Evolutionary conservation across 2,113 vertebrate genomes (phyloP).

Genomic region (Labeo catla): DNA sequence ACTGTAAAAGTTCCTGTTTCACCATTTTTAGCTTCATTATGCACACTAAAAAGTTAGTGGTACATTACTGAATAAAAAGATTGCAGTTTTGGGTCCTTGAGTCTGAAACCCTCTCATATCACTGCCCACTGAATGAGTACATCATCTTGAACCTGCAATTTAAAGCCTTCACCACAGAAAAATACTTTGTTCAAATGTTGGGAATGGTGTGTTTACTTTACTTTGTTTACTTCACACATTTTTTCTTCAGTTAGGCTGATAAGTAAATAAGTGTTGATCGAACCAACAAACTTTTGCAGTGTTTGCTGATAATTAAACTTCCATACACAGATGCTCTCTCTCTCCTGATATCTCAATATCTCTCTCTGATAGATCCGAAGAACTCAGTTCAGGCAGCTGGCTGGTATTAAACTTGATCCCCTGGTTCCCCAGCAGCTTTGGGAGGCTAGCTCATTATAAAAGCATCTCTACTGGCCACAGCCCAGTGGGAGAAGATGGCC

Average conservation of each 20-base stretch:
- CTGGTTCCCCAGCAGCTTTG: conserved; percentile 72
- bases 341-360: not conserved
- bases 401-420: conserved; percentile 79
- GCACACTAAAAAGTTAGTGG: too few species aligned
- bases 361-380: not conserved
- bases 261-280: not conserved
- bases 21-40: too few species aligned
- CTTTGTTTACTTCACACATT: too few species aligned
- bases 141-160: not conserved
- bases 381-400: conserved; percentile 72
- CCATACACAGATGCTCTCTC: not conserved
- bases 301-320: not conserved
- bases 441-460: conserved; percentile 78
- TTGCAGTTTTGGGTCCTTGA: not conserved
- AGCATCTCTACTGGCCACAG: conserved; percentile 70
- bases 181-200: not conserved
- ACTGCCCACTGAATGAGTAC: not conserved
- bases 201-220: not conserved
- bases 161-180: not conserved
- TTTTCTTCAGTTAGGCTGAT: not conserved
- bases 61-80: not conserved
- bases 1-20: too few species aligned
- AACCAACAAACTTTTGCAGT: not conserved
- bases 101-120: not conserved
- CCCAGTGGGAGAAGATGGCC: conserved; percentile 59